phyloP scores from a whole-genome alignment of 1,140 invertebrate species.

The Macrosteles quadrilineatus region DNA sequence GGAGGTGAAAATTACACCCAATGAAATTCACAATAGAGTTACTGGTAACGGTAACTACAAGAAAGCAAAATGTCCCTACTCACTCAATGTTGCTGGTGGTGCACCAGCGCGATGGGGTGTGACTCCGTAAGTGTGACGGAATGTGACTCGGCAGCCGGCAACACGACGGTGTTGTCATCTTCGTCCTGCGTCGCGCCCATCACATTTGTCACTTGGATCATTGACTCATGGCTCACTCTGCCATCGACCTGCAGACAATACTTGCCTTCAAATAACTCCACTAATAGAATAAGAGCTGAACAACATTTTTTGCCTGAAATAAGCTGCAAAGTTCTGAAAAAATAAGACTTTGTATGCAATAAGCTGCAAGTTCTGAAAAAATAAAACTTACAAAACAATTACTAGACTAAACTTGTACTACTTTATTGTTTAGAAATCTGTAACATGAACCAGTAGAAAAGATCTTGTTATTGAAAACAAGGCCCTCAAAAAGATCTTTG shows the following conservation, averaged over 20 bases:
- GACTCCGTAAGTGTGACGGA: slow-evolving; percentile 32
- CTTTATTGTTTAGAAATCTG: too few species aligned
- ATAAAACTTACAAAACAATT: too few species aligned
- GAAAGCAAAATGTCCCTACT: too few species aligned
- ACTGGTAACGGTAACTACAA: too few species aligned
- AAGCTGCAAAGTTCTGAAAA: not conserved
- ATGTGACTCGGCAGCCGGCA: slow-evolving; percentile 38
- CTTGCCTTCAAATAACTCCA: not conserved
- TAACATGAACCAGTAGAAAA: too few species aligned
- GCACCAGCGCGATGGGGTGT: slow-evolving; percentile 34
- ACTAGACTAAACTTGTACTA: too few species aligned
- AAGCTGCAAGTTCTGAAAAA: too few species aligned
- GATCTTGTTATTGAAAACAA: too few species aligned
- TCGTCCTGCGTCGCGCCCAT: not conserved
- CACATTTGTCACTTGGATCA: not conserved
- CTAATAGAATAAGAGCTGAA: not conserved
- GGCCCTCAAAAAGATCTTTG: too few species aligned
- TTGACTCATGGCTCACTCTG: not conserved
- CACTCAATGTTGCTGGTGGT: slow-evolving; percentile 36
- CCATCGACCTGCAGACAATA: not conserved
- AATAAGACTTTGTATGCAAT: not conserved
- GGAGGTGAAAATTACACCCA: too few species aligned
- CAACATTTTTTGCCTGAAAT: not conserved
- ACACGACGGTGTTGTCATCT: slow-evolving; percentile 35
- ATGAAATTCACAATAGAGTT: too few species aligned